Evolutionary conservation across 2,797 vertebrate genomes (phyloP).

Genomic region (Sebastes minor): DNA sequence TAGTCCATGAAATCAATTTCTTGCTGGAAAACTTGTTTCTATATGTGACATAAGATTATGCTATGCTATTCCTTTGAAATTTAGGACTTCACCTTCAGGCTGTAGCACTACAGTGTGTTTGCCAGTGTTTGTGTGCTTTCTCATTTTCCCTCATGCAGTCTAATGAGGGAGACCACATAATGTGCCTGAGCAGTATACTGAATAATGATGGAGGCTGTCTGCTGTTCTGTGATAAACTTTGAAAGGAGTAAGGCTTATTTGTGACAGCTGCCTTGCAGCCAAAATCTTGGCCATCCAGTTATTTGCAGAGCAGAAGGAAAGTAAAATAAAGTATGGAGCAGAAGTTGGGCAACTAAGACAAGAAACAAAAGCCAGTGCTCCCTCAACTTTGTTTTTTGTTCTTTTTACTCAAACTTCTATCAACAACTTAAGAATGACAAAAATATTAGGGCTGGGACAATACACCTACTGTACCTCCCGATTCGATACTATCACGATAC

Average conservation of each 20-base stretch:
- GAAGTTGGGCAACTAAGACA: slow-evolving; percentile 10
- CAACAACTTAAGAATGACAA: not conserved
- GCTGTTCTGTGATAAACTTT: slow-evolving; percentile 24
- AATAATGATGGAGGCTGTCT: slow-evolving; percentile 36
- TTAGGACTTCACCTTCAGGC: not conserved
- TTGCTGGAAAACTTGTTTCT: not conserved
- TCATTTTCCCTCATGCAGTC: slow-evolving; percentile 7
- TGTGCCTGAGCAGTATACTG: slow-evolving; percentile 7
- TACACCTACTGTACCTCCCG: too few relatives aligned
- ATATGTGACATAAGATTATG: not conserved
- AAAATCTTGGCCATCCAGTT: slow-evolving; percentile 13
- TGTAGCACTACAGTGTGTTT: not conserved
- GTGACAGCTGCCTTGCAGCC: slow-evolving; percentile 23
- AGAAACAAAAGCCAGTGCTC: not conserved
- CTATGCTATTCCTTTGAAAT: slow-evolving; percentile 7
- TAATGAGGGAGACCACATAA: slow-evolving; percentile 38
- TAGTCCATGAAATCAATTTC: not conserved
- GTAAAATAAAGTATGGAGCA: slow-evolving; percentile 20
- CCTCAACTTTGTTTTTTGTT: not conserved
- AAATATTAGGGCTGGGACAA: too few relatives aligned
- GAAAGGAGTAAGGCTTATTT: slow-evolving; percentile 25
- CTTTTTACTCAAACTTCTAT: not conserved
- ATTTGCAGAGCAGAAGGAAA: slow-evolving; percentile 30
- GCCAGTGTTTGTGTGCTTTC: not conserved
- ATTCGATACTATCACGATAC: too few relatives aligned